A percentile compares a stretch with the other conserved stretches of the same genome.
These are phyloP conservation scores for Apolygus lucorum DNA, from an alignment of 1,140 invertebrate genomes.

Conservation along the genomic window DNA sequence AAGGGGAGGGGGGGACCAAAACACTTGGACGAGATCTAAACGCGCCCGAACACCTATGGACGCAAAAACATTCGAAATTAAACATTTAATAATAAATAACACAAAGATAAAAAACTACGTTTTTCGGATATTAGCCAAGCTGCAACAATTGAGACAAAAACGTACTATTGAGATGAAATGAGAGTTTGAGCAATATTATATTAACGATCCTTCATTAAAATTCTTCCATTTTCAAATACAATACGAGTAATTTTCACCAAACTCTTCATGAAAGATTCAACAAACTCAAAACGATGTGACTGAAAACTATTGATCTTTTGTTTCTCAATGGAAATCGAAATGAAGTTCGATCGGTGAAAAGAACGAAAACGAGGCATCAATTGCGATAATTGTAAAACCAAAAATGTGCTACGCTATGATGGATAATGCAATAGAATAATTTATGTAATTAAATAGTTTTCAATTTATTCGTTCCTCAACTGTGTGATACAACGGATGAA, in stretches of 20 bases:
- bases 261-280: background rate
- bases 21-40: background rate
- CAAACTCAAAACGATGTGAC: background rate
- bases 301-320: background rate
- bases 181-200: constrained; percentile 26
- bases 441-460: too few relatives aligned
- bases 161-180: constrained; percentile 20
- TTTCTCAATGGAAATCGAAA: background rate
- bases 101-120: too few relatives aligned
- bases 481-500: constrained; percentile 4
- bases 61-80: background rate
- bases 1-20: background rate
- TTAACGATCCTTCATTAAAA: constrained; percentile 5
- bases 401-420: too few relatives aligned
- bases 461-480: too few relatives aligned
- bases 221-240: too few relatives aligned
- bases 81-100: too few relatives aligned
- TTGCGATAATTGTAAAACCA: too few relatives aligned
- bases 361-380: background rate
- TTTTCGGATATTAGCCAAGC: constrained; percentile 28
- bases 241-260: background rate
- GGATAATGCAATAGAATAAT: too few relatives aligned
- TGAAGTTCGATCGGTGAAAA: background rate
- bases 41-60: background rate
- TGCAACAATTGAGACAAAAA: constrained; percentile 19